Conservation (phyloP, 2,797 vertebrate species). For the Acanthiza pusilla region DNA sequence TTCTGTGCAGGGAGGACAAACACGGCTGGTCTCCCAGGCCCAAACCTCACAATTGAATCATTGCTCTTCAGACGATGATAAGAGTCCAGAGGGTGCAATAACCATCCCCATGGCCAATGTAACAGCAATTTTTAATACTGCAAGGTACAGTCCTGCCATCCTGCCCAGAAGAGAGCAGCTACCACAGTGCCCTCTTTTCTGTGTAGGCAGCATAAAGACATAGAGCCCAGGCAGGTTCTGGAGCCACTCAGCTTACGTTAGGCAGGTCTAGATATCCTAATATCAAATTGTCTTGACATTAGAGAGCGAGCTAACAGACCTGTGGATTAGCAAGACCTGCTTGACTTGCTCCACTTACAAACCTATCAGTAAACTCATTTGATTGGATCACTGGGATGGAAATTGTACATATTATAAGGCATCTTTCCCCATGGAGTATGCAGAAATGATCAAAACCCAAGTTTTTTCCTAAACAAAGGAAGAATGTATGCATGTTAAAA, state of each 20-base stretch:
- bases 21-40: background rate
- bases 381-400: rapidly evolving
- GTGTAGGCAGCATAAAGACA: background rate
- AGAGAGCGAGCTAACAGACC: background rate
- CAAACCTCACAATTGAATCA: background rate
- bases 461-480: background rate
- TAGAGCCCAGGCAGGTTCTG: background rate
- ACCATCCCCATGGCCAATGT: rapidly evolving
- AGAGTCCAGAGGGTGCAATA: background rate
- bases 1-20: background rate
- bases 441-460: background rate
- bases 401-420: background rate
- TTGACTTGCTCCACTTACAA: background rate
- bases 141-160: background rate
- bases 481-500: background rate
- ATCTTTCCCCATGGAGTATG: background rate
- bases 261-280: background rate
- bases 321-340: rapidly evolving
- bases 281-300: background rate
- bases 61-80: background rate
- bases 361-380: background rate
- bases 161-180: background rate
- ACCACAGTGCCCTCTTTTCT: rapidly evolving
- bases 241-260: background rate
- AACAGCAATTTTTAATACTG: background rate